Percentiles rank a stretch among this genome's conserved stretches.
phyloP scores from a whole-genome alignment of 2,888 invertebrate species.

The Leucophora obtusa region DNA sequence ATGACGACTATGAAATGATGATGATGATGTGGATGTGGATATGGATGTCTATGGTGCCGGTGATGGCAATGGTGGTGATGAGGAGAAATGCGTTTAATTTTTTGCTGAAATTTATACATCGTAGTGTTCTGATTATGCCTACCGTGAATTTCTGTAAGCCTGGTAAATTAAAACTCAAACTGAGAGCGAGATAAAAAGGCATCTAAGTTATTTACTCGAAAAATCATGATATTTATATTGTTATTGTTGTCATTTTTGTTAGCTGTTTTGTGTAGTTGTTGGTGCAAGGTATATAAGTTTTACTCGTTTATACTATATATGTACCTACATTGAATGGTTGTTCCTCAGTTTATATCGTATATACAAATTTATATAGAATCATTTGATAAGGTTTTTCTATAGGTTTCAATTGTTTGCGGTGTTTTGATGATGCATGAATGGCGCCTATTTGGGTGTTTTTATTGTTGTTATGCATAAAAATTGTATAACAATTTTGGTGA shows the following conservation, averaged over 20 bases:
- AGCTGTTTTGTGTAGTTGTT: neutral
- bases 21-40: constrained; percentile 19
- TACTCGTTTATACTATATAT: neutral
- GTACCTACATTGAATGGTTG: neutral
- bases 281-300: neutral
- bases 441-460: constrained; percentile 30
- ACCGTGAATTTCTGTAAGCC: constrained; percentile 70
- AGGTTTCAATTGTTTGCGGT: constrained; percentile 5
- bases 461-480: constrained; percentile 66
- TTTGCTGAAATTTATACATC: neutral
- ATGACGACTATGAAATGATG: constrained; percentile 18
- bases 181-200: constrained; percentile 76
- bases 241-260: constrained; percentile 1
- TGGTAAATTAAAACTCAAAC: constrained; percentile 76
- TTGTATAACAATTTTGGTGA: constrained; percentile 71
- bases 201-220: constrained; percentile 68
- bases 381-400: neutral
- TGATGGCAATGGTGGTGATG: constrained; percentile 16
- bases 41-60: constrained; percentile 15
- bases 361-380: neutral
- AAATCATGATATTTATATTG: constrained; percentile 10
- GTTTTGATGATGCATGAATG: neutral
- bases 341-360: neutral
- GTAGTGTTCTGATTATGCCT: constrained; percentile 5
- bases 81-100: constrained; percentile 45